Base-by-base conservation (phyloP, 1,140 invertebrate species). In the Heliothis subflexa region DNA sequence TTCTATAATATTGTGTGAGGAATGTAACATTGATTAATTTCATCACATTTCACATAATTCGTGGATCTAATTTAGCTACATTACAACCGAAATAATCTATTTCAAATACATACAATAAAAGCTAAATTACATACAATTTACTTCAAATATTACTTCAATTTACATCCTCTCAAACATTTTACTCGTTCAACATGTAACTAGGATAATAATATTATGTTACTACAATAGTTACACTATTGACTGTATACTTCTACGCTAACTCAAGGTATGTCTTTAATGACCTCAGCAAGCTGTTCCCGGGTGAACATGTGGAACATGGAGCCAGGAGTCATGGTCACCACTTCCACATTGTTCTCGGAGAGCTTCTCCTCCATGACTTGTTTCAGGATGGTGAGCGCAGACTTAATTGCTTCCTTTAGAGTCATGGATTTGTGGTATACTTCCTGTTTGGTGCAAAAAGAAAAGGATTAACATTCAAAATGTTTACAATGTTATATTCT, bases 301-400 rank as follows among this genome's bases (percentile, higher is more conserved):
- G 96, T 95, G 86, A 97, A 98, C 97, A 99, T 98, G 82, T 98
- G 97, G 95, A 99, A 99, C 81, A 97, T 95, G 11, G 96, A 96
- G 0, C 81, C 87, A 1, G 97, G 97, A 2, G 98, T 99, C 95
- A 99, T 98, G 16, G 98, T 98, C 88, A 99, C 98, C 49, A 99
- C 97, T 95, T 99, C 99, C 62, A 99, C 99, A 95, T 99, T 99
- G 49, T 97, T 98, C 40, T 98, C 98, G 82, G 98, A 99, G 0
- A 99, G 93, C 95, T 99, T 99, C 94, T 99, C 99, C 93, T 99
- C 99, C 99, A 99, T 99, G 0, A 99, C 99, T 95, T 99, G 99
- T 90, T 99, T 99, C 1, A 99, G 94, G 88, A 99, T 99, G 10
- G 97, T 98, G 14, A 99, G 94, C 2, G 98, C 97, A 49, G 97